These are phyloP conservation scores for Holocentrus rufus DNA, from an alignment of 2,797 vertebrate genomes.

Conservation along the genomic window DNA sequence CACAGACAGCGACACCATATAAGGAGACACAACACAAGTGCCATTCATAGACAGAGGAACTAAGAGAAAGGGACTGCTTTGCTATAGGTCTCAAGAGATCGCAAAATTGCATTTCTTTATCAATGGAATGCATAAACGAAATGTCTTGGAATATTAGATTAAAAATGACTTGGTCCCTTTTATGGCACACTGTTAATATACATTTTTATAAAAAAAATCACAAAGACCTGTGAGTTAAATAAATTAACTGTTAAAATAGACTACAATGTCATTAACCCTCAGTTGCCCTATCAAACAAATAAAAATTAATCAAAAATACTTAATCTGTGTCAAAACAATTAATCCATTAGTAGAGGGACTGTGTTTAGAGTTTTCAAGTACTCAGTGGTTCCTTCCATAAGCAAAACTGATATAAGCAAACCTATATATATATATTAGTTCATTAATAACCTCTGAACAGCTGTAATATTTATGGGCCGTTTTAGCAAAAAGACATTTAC, in stretches of 20 bases:
- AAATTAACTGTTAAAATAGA: conserved; percentile 11
- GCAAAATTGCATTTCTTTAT: conserved; percentile 19
- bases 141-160: conserved; percentile 9
- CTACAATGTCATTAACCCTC: too few relatives aligned
- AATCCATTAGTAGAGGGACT: not conserved
- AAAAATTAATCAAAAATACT: too few relatives aligned
- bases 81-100: conserved; percentile 61
- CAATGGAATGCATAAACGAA: not conserved
- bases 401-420: not conserved
- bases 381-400: not conserved
- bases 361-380: too few relatives aligned
- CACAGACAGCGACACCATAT: conserved; percentile 34
- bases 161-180: not conserved
- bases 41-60: conserved; percentile 16
- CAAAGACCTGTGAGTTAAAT: conserved; percentile 2
- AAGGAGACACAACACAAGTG: conserved; percentile 39
- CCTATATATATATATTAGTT: not conserved
- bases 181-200: not conserved
- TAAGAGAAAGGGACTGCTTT: conserved; percentile 23
- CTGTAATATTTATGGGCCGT: conserved; percentile 8
- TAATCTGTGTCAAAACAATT: not conserved
- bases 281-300: too few relatives aligned
- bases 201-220: not conserved
- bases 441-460: not conserved
- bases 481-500: conserved; percentile 22